Base-by-base conservation (phyloP, 2,113 vertebrate species). In the Tupaia chinensis region DNA sequence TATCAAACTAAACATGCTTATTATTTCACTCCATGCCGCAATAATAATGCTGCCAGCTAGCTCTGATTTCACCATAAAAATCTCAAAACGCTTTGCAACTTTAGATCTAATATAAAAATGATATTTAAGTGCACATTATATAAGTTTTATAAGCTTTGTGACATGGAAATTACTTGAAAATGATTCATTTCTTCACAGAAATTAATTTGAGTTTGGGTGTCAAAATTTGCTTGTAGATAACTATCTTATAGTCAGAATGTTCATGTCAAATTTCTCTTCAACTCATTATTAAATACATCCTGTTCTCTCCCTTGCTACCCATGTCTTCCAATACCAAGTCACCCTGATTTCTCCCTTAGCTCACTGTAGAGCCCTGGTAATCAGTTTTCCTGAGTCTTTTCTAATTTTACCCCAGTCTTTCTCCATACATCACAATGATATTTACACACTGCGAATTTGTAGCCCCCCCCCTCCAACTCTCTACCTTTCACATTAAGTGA, bases 61-160 rank as follows among this genome's bases (percentile, higher is more conserved):
- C 81, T 88, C 81, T 94, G 58, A 76, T 87, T 96, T 44, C 8
- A 66, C n/a, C 22, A 66, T 60, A 89, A 74, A 87, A 94, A 80
- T 53, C 13, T 74, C 13, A 88, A 93, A 92, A 86, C 89, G 70
- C 11, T 63, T 61, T 76, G 22, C 2, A 79, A 69, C 4, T 86
- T 27, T 86, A 91, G 88, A 79, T 88, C 76, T 61, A 87, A 78
- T 25, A 88, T 27, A 69, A 81, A 87, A 61, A 83, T 63, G 25
- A 81, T 5, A 79, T 61, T 60, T 15, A 79, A 22, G 14, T 66
- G 5, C 8, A 79, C 13, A 73, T 93, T 70, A 74, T 44, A 32
- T 29, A 88, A 77, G 4, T 66, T 89, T 77, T 68, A 29, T 73
- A 61, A 74, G 9, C 34, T 79, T 53, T 56, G 1, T 78, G 29